These are phyloP conservation scores for Periophthalmodon schlosseri DNA, from an alignment of 2,113 vertebrate species.

Conservation along the genomic window DNA sequence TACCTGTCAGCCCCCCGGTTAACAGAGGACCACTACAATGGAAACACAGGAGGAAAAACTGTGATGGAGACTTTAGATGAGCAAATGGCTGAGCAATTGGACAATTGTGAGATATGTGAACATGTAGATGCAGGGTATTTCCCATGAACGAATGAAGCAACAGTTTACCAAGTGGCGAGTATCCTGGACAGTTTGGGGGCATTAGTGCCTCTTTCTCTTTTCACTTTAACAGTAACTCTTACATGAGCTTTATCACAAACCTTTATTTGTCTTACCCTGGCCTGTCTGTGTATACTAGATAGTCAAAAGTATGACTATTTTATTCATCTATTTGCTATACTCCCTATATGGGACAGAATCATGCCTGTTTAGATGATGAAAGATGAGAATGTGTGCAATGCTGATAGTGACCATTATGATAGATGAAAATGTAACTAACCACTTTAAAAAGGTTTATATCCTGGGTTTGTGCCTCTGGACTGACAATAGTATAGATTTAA, in stretches of 20 bases:
- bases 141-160: constrained; percentile 21
- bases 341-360: constrained; percentile 8
- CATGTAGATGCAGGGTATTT: constrained; percentile 38
- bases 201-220: constrained; percentile 52
- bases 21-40: constrained; percentile 55
- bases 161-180: constrained; percentile 48
- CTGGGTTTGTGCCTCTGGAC: constrained; percentile 45
- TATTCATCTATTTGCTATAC: constrained; percentile 39
- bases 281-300: constrained; percentile 19
- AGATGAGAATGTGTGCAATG: background rate
- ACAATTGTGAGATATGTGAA: constrained; percentile 20
- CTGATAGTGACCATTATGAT: constrained; percentile 2
- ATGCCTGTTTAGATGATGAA: background rate
- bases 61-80: constrained; percentile 4
- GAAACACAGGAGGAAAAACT: constrained; percentile 32
- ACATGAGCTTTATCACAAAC: constrained; percentile 41
- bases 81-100: constrained; percentile 14
- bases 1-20: constrained; percentile 50
- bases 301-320: constrained; percentile 40
- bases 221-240: constrained; percentile 20
- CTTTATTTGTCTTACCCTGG: background rate
- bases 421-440: constrained; percentile 27
- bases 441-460: constrained; percentile 26
- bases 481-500: constrained; percentile 13
- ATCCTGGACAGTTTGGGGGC: constrained; percentile 49